Evolutionary conservation across 2,113 vertebrate genomes (phyloP), one percentile per base, ranked within the genome.

Genomic region (Puffinus mauretanicus): DNA sequence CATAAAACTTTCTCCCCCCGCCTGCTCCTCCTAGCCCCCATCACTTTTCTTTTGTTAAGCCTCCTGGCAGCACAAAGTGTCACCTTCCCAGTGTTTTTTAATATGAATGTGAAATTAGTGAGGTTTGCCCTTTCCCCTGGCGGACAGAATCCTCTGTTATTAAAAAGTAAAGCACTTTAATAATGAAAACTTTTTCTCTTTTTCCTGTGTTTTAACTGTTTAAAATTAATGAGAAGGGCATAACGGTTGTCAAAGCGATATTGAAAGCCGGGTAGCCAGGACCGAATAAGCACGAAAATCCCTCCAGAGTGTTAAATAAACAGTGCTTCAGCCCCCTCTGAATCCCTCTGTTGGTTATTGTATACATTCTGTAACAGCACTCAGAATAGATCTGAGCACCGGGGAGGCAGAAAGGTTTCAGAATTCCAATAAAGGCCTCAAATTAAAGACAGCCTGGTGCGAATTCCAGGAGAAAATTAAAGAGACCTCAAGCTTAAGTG

Each of bases 381-480:
- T 98, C 98, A 98, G 99, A 99, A 99, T 99, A 99, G 99, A 99
- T 99, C 98, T 98, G 98, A 98, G 98, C 98, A 96, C 98, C 95
- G 42, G 97, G 95, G 97, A 98, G 98, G 98, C 97, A 98, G 98
- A 98, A 98, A 98, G 98, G 98, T 98, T 98, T 98, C 98, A 98
- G 98, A 98, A 98, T 98, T 99, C 98, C 98, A 98, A 98, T 98
- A 99, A 98, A 98, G 98, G 98, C 98, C 98, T 98, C 98, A 98
- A 98, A 98, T 99, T 99, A 99, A 98, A 98, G 98, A 98, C 98
- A 98, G 98, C 98, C 98, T 99, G 98, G 98, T 98, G 98, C 97
- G 98, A 99, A 98, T 99, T 99, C 99, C 99, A 98, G 98, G 98
- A 99, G 98, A 99, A 99, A 99, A 99, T 99, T 99, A 99, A 99